Evolutionary conservation across 2,797 vertebrate genomes (phyloP), one percentile per base, ranked within the genome.

Genomic region (Gymnothorax javanicus): DNA sequence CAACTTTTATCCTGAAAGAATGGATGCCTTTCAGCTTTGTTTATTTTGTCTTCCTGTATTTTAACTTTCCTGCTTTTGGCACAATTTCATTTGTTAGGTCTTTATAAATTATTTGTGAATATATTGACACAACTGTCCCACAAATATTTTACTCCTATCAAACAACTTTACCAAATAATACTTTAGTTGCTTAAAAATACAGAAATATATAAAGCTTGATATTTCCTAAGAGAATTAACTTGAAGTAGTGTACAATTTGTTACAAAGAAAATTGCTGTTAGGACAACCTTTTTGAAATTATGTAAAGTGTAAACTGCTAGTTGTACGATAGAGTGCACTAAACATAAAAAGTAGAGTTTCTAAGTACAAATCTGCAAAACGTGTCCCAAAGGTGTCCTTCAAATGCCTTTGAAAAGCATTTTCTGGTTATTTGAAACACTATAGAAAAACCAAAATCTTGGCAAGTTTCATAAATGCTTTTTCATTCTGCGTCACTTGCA

Each of bases 1-100:
- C 87, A 83, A 91, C 87, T 91, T 93, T 94, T 95, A 95, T 95
- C 92, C 93, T 92, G 91, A 90, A 87, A 90, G 93, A 90, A 93
- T 94, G 93, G 92, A 95, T 93, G 91, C 73, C 86, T 88, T 91
- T 90, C 89, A 87, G 23, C 93, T 7, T 93, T 95, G 91, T 94
- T 94, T 93, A 93, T 92, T 93, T 89, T 89, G 89, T 87, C 89
- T 91, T 91, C 93, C 93, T 94, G 50, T 81, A n/a, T 94, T 93
- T 92, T 89, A 87, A 89, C 89, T 91, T 93, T 94, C 91, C 91
- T 91, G 93, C 91, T 91, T 91, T 91, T 91, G 93, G 91, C 90
- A 90, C 91, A 89, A 90, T 92, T 88, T 91, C 62, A 12, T 58
- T 82, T 82, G 33, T 82, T 52, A 7, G 54, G 33, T n/a, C 15